A percentile compares a stretch with the other conserved stretches of the same genome.
These are phyloP conservation scores for Coleophora flavipennella DNA, from an alignment of 2,888 invertebrate genomes.

Conservation along the genomic window DNA sequence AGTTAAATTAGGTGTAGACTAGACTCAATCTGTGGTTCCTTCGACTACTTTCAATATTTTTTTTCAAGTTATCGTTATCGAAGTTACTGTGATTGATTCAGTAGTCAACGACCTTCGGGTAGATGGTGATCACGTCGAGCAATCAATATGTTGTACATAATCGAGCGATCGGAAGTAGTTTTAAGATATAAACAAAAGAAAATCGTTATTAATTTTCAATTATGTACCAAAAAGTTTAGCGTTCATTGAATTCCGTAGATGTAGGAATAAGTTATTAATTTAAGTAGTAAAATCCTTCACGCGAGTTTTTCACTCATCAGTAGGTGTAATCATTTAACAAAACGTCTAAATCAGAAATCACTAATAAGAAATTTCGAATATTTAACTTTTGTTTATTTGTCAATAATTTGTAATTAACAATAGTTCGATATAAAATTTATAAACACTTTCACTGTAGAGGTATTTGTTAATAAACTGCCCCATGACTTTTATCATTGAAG, in stretches of 20 bases:
- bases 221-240: constrained; percentile 23
- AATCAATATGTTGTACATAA: constrained; percentile 10
- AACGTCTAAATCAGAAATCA: too few species aligned
- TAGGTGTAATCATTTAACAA: too few species aligned
- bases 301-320: constrained; percentile 6
- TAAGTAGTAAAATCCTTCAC: constrained; percentile 3
- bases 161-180: constrained; percentile 11
- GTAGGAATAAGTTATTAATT: constrained; percentile 15
- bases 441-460: too few species aligned
- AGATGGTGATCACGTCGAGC: constrained; percentile 2
- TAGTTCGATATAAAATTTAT: too few species aligned
- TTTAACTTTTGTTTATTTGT: too few species aligned
- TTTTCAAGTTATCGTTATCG: too few species aligned
- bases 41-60: too few species aligned
- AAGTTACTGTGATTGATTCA: background rate
- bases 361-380: too few species aligned
- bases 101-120: constrained; percentile 10
- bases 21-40: background rate
- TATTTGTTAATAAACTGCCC: too few species aligned
- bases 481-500: background rate
- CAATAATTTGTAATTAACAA: too few species aligned
- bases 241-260: constrained; percentile 25
- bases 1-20: constrained; percentile 9
- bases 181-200: constrained; percentile 6
- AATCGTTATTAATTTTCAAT: constrained; percentile 12